A percentile compares a stretch with the other conserved stretches of the same genome.
These are phyloP conservation scores for Drosophila guanche DNA, from an alignment of 1,140 invertebrate species.

Conservation along the genomic window DNA sequence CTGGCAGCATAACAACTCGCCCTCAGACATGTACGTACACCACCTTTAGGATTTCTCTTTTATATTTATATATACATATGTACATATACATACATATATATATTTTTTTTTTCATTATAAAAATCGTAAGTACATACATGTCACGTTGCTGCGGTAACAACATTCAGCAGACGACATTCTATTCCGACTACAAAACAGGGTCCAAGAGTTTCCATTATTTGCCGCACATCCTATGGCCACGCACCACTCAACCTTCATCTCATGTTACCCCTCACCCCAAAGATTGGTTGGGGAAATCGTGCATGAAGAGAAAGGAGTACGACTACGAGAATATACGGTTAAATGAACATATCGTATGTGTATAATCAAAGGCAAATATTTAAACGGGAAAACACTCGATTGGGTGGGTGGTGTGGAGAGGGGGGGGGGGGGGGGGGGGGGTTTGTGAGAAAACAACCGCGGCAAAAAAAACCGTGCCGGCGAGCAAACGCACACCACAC, in stretches of 20 bases:
- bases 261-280: not conserved
- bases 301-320: slow-evolving; percentile 17
- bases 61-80: no score
- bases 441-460: no score
- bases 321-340: not conserved
- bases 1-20: no score
- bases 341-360: slow-evolving; percentile 37
- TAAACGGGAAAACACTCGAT: slow-evolving; percentile 58
- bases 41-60: no score
- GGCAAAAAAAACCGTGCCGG: no score
- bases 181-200: slow-evolving; percentile 6
- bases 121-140: slow-evolving; percentile 56
- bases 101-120: slow-evolving; percentile 58
- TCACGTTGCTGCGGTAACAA: slow-evolving; percentile 63
- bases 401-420: slow-evolving; percentile 16
- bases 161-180: not conserved
- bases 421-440: not conserved
- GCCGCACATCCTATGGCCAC: not conserved
- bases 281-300: slow-evolving; percentile 35
- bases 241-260: not conserved
- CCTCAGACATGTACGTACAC: no score
- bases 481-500: not conserved
- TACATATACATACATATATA: not conserved
- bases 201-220: slow-evolving; percentile 43
- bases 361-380: slow-evolving; percentile 81